Evolutionary conservation across 2,888 invertebrate species (phyloP).

Genomic region (Furcula furcula): DNA sequence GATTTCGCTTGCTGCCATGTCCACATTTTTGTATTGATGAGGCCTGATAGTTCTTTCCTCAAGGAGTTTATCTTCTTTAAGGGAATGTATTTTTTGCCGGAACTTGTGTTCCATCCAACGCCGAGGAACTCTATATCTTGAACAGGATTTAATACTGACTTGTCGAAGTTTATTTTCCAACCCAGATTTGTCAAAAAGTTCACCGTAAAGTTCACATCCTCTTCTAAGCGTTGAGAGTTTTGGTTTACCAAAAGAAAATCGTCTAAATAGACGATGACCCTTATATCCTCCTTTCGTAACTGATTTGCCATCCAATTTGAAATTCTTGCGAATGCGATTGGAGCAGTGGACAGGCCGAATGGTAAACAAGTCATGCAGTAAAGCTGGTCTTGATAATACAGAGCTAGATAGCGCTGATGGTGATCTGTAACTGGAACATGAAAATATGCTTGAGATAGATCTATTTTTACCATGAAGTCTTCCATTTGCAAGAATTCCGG

Average conservation of each 20-base stretch:
- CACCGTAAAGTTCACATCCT: background rate
- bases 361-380: slow-evolving; percentile 15
- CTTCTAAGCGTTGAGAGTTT: background rate
- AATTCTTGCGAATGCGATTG: slow-evolving; percentile 11
- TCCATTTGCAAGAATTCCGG: too few relatives aligned
- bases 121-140: slow-evolving; percentile 11
- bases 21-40: slow-evolving; percentile 1
- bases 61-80: background rate
- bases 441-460: too few relatives aligned
- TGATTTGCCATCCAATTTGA: slow-evolving; percentile 12
- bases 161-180: slow-evolving; percentile 14
- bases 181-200: slow-evolving; percentile 10
- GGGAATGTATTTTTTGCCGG: slow-evolving; percentile 7
- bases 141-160: slow-evolving; percentile 10
- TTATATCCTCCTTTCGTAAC: slow-evolving; percentile 9
- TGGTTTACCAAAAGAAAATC: slow-evolving; percentile 13
- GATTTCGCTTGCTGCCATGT: slow-evolving; percentile 7
- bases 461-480: too few relatives aligned
- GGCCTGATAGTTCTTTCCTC: background rate
- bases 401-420: slow-evolving; percentile 5
- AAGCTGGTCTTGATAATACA: background rate
- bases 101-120: slow-evolving; percentile 10
- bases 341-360: slow-evolving; percentile 17
- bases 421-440: too few relatives aligned
- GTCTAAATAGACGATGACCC: slow-evolving; percentile 17